phyloP scores from a whole-genome alignment of 2,888 invertebrate species.

The Adineta ricciae region DNA sequence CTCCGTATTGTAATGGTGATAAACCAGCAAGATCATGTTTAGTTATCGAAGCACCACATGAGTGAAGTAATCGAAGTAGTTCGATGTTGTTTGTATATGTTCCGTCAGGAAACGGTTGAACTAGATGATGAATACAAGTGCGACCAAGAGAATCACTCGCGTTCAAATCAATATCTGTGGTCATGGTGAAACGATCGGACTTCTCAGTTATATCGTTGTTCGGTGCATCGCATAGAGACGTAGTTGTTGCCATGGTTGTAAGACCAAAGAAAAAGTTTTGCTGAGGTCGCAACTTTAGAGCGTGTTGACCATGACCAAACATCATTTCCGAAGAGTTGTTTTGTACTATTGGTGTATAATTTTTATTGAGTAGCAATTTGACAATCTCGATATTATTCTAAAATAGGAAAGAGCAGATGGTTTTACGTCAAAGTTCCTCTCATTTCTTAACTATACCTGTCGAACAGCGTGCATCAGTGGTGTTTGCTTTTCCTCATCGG shows the following conservation, averaged over 20 bases:
- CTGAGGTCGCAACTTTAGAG: too few relatives aligned
- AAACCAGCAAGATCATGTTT: constrained; percentile 22
- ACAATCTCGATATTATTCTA: constrained; percentile 2
- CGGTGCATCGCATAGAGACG: not conserved
- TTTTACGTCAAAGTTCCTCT: not conserved
- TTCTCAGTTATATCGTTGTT: not conserved
- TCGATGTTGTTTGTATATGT: constrained; percentile 21
- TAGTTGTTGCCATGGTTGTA: not conserved
- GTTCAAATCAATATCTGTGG: constrained; percentile 20
- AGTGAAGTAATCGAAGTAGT: not conserved
- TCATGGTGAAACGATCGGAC: not conserved
- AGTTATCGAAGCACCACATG: not conserved
- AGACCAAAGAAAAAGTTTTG: not conserved
- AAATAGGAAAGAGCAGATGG: not conserved
- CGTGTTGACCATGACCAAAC: not conserved
- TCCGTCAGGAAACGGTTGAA: constrained; percentile 23
- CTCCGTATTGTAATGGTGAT: constrained; percentile 26
- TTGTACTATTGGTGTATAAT: not conserved
- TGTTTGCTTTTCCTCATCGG: constrained; percentile 53
- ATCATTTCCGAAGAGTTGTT: not conserved
- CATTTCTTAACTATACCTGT: not conserved
- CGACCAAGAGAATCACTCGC: constrained; percentile 4
- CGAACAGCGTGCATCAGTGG: constrained; percentile 52
- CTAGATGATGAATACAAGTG: constrained; percentile 29
- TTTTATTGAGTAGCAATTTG: not conserved